Conservation (phyloP, 2,113 vertebrate species). For the Oreochromis aureus region DNA sequence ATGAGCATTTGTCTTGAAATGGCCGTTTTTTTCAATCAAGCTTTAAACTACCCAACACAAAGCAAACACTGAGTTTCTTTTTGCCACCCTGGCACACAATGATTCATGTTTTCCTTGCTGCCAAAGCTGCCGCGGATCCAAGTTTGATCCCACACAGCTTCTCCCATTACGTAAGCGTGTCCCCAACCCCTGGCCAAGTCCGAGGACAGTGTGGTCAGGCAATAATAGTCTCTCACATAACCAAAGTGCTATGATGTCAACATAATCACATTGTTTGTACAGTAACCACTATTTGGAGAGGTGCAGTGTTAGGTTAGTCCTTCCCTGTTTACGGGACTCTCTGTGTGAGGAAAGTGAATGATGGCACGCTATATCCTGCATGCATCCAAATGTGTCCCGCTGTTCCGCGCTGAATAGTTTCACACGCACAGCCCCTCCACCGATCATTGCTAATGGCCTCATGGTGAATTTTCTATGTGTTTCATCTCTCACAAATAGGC, state of each 20-base stretch:
- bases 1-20: background rate
- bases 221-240: slow-evolving; percentile 46
- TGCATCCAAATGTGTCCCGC: slow-evolving; percentile 31
- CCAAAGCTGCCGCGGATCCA: slow-evolving; percentile 25
- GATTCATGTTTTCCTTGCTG: slow-evolving; percentile 10
- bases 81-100: slow-evolving; percentile 13
- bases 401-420: slow-evolving; percentile 13
- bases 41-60: background rate
- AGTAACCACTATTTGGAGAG: slow-evolving; percentile 54
- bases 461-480: slow-evolving; percentile 19
- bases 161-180: slow-evolving; percentile 63
- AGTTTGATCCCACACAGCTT: slow-evolving; percentile 46
- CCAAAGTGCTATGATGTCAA: slow-evolving; percentile 70
- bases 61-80: background rate
- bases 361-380: slow-evolving; percentile 15
- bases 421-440: background rate
- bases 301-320: slow-evolving; percentile 39
- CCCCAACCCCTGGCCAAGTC: slow-evolving; percentile 33
- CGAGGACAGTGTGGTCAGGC: slow-evolving; percentile 49
- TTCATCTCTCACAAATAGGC: slow-evolving; percentile 9
- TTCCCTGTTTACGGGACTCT: slow-evolving; percentile 47
- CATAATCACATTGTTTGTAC: slow-evolving; percentile 64
- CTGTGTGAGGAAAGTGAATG: slow-evolving; percentile 48
- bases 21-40: background rate
- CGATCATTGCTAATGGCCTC: slow-evolving; percentile 45